Base-by-base conservation (phyloP, 2,113 vertebrate genomes). In the Barnardius zonarius region DNA sequence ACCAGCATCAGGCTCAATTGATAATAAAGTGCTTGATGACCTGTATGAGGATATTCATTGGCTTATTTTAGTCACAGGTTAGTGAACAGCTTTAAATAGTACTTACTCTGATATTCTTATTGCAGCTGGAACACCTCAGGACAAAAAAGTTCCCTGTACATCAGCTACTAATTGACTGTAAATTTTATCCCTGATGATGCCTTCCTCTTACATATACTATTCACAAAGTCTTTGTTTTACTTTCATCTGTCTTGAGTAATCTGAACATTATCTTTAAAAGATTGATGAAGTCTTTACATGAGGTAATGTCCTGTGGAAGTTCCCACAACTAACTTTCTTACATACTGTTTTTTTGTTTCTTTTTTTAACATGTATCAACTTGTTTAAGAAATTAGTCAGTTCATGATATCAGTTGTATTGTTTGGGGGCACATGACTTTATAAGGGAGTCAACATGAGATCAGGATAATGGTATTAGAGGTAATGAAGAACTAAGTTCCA, bases 1-100 rank as follows among this genome's bases (percentile, higher is more conserved):
- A 3, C 98, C 99, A n/a, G 98, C 98, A 66, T 98, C 98, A 12
- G 98, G 97, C 68, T 97, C 98, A 16, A 86, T 98, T 54, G 99
- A 99, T 95, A 98, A 98, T 96, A 99, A 98, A 98, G 98, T 98
- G 77, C 98, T 99, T 97, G 99, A 99, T 91, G 99, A 99, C 91
- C 98, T 99, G 61, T 99, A 99, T 20, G 99, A 99, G 98, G 99
- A 99, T 98, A 99, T 99, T 98, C 99, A 99, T 98, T 99, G 99
- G 99, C 98, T 99, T 95, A 99, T 99, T 97, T 98, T 99, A 98
- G 99, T 99, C 97, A 99, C 99, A 99, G 99, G 99, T 99, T 85
- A 89, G 98, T 97, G 76, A 75, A 61, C 48, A 52, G 25, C 67
- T 94, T 91, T 87, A 68, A 80, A 28, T 9, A n/a, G 23, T 49